Conservation (phyloP, 2,888 invertebrate species). For the Apotomis turbidana region DNA sequence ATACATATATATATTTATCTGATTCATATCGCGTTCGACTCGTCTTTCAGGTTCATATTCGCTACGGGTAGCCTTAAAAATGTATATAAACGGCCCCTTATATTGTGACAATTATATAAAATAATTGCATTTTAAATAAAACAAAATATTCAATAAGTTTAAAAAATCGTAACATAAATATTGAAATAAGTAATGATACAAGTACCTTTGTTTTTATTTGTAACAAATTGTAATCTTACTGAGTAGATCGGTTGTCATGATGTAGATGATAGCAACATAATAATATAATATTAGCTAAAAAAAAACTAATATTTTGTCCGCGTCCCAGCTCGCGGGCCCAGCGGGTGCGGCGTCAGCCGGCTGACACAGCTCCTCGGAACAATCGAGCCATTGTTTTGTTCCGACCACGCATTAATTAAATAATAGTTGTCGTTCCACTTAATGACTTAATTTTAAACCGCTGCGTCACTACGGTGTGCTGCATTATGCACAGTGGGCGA, state of each 20-base stretch:
- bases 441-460: conserved; percentile 64
- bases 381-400: conserved; percentile 66
- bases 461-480: conserved; percentile 47
- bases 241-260: too few species aligned
- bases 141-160: too few species aligned
- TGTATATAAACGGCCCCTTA: too few species aligned
- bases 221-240: too few species aligned
- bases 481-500: conserved; percentile 21
- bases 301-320: conserved; percentile 22
- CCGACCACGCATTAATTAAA: conserved; percentile 66
- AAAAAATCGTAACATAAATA: too few species aligned
- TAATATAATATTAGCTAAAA: neutral
- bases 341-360: conserved; percentile 47
- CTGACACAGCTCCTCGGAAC: conserved; percentile 55
- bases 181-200: too few species aligned
- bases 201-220: too few species aligned
- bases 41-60: too few species aligned
- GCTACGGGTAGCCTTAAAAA: neutral
- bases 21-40: too few species aligned
- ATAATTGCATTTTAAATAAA: too few species aligned
- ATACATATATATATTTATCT: too few species aligned
- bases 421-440: conserved; percentile 61
- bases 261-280: neutral
- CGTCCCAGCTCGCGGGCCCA: conserved; percentile 1
- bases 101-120: too few species aligned